Conservation (phyloP, 2,113 vertebrate species). For the Sinosuthora webbiana region DNA sequence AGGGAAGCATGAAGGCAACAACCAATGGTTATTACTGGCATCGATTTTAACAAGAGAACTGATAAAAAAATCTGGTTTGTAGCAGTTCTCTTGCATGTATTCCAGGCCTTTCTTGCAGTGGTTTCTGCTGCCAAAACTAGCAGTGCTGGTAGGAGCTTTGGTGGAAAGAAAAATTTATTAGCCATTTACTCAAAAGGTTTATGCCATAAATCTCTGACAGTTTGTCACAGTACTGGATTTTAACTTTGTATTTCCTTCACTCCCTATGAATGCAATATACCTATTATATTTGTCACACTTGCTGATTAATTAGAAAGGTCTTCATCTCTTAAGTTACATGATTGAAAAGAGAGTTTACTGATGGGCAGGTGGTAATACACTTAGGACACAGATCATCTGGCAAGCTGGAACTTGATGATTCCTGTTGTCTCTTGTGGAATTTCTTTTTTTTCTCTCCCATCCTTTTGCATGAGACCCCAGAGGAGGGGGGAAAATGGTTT, state of each 20-base stretch:
- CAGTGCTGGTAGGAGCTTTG: background rate
- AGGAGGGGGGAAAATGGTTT: background rate
- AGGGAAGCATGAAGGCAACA: background rate
- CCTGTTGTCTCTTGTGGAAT: background rate
- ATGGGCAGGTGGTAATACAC: too few relatives aligned
- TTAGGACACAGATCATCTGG: background rate
- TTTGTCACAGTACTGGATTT: background rate
- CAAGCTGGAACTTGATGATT: background rate
- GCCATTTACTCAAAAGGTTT: background rate
- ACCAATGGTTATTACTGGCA: background rate
- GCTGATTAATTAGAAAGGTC: too few relatives aligned
- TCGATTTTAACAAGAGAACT: background rate
- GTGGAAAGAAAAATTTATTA: background rate
- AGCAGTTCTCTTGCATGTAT: background rate
- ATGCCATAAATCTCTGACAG: background rate
- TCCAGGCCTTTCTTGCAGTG: background rate
- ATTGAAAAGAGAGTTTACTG: too few relatives aligned
- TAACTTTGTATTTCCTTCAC: background rate
- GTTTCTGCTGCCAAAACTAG: background rate
- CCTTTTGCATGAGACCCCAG: background rate
- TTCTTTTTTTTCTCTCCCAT: background rate
- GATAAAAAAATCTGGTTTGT: background rate
- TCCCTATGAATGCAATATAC: too few relatives aligned
- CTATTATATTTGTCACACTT: too few relatives aligned
- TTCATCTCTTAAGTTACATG: too few relatives aligned